Conservation (phyloP, 2,888 invertebrate genomes). For the Oxytorus armatus region DNA sequence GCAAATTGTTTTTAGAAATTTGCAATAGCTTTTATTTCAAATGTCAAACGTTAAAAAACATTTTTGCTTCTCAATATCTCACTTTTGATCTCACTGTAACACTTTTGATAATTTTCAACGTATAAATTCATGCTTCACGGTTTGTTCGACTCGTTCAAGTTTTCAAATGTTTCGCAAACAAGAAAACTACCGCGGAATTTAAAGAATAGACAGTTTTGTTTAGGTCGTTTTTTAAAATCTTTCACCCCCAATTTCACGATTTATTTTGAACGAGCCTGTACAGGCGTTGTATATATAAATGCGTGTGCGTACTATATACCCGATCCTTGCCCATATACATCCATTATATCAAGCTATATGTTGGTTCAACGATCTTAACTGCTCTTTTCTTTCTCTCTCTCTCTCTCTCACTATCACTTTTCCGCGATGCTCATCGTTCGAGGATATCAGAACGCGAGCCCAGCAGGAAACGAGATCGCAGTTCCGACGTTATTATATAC, state of each 20-base stretch:
- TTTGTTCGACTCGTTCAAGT: too few relatives aligned
- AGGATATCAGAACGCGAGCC: constrained; percentile 59
- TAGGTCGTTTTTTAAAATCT: too few relatives aligned
- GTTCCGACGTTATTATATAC: constrained; percentile 54
- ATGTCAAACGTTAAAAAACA: not conserved
- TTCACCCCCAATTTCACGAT: not conserved
- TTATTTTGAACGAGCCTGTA: constrained; percentile 38
- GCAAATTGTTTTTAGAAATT: too few relatives aligned
- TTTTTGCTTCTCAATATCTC: not conserved
- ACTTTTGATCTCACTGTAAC: too few relatives aligned
- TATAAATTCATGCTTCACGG: too few relatives aligned
- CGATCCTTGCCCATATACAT: constrained; percentile 39
- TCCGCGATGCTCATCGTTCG: constrained; percentile 59
- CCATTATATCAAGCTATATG: constrained; percentile 43
- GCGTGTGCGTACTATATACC: not conserved
- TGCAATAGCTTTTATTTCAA: not conserved
- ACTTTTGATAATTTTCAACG: too few relatives aligned
- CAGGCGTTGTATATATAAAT: constrained; percentile 16
- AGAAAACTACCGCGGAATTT: too few relatives aligned
- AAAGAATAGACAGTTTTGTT: not conserved
- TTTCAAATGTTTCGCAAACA: too few relatives aligned
- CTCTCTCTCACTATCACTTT: constrained; percentile 10
- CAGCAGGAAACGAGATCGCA: constrained; percentile 59
- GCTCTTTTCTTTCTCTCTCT: constrained; percentile 38
- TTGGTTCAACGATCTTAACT: constrained; percentile 63